These are phyloP conservation scores for Euproctis similis DNA, from an alignment of 2,888 invertebrate genomes.

Conservation along the genomic window DNA sequence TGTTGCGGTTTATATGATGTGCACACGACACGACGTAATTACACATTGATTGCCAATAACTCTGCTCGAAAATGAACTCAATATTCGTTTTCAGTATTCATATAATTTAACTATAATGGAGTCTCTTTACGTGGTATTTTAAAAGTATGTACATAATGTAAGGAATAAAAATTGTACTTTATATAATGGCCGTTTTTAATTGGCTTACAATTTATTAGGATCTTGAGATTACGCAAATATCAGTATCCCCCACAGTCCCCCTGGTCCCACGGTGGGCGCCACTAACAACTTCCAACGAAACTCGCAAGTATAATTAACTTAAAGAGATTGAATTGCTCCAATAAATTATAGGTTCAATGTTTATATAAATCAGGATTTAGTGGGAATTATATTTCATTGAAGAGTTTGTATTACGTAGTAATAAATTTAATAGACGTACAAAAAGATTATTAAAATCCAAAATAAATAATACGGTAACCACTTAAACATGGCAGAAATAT, in stretches of 20 bases:
- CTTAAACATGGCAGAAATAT: too few species aligned
- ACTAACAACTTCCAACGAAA: constrained; percentile 12
- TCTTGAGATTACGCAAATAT: constrained; percentile 15
- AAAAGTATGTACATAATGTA: too few species aligned
- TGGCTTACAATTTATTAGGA: constrained; percentile 14
- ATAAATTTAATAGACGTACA: neutral
- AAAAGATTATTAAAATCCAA: neutral
- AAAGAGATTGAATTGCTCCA: constrained; percentile 12
- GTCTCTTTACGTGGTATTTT: too few species aligned
- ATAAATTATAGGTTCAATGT: constrained; percentile 6
- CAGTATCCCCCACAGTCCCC: constrained; percentile 2
- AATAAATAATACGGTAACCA: too few species aligned
- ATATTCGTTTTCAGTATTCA: too few species aligned
- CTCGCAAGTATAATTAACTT: constrained; percentile 14
- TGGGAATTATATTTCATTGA: neutral
- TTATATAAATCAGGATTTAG: constrained; percentile 1
- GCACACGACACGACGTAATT: too few species aligned
- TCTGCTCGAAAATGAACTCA: too few species aligned
- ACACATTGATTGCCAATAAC: too few species aligned
- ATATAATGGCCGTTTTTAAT: neutral
- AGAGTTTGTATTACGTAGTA: neutral
- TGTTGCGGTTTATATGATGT: too few species aligned
- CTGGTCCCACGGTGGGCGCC: constrained; percentile 23
- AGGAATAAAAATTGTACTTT: too few species aligned
- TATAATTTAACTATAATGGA: too few species aligned